Evolutionary conservation across 2,797 vertebrate species (phyloP), one percentile per base, ranked within the genome.

Genomic region (Sitta carolinensis): DNA sequence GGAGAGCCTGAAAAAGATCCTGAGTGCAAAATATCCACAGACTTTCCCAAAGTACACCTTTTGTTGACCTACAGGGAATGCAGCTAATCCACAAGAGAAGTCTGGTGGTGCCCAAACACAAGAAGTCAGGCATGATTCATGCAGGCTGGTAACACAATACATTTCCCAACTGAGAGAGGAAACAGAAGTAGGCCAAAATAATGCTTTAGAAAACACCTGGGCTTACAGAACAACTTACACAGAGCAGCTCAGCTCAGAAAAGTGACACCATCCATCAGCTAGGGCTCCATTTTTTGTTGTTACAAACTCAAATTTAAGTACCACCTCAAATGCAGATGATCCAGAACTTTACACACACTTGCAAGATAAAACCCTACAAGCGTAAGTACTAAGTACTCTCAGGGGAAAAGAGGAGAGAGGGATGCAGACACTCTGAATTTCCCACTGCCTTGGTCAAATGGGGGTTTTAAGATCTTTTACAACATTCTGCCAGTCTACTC

Each of bases 341-440:
- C 19, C 32, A 43, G 38, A 36, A 40, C 43, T 59, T 75, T 32
- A 54, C 2, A 72, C 3, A 14, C 0, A 0, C 54, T 69, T 68
- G 20, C 40, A 48, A 30, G 21, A 90, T 30, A 84, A 86, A 89
- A 62, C 30, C 11, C 63, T 72, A 6, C 21, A 61, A 68, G 36
- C 6, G 8, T 30, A 69, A 67, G 58, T 15, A 50, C 22, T 45
- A 76, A 34, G 30, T 13, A 66, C n/a, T 78, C 59, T 21, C 15
- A 73, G 47, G 43, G 7, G 26, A 69, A 77, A 83, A 47, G 13
- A 0, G 0, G 18, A 30, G 34, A 47, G 16, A 3, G 3, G 14
- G 16, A 81, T 40, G 45, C 17, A 87, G 15, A 52, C 12, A 36
- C 26, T 3, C 0, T 27, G 27, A 72, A 32, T 87, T 84, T 66